phyloP scores from a whole-genome alignment of 2,888 invertebrate species.

The Hedychridium roseum region DNA sequence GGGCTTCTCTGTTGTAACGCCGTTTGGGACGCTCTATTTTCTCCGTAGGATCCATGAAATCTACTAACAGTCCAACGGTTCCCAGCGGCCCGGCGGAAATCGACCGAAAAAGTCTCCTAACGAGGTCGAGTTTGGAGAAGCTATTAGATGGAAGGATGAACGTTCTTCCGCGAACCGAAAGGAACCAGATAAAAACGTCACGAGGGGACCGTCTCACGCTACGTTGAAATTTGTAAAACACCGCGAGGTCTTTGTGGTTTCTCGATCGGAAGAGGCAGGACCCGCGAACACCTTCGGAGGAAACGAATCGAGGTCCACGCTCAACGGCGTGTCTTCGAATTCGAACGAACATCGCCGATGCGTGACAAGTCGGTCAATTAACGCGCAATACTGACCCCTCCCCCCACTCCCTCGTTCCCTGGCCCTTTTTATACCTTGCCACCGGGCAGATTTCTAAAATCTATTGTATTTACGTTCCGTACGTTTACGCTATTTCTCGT shows the following conservation, averaged over 20 bases:
- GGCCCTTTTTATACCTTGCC: conserved; percentile 14
- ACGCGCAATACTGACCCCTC: not conserved
- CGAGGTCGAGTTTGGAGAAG: conserved; percentile 19
- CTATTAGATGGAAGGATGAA: conserved; percentile 14
- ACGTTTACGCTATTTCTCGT: not conserved
- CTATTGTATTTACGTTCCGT: not conserved
- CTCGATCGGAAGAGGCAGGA: not conserved
- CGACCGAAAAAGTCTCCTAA: conserved; percentile 15
- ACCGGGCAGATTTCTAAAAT: conserved; percentile 14
- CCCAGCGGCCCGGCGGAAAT: not conserved
- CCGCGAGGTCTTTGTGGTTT: not conserved
- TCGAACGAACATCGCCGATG: conserved; percentile 28
- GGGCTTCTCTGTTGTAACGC: no score
- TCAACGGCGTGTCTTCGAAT: conserved; percentile 24
- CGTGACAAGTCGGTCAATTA: conserved; percentile 44
- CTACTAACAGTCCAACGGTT: conserved; percentile 1
- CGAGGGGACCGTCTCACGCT: conserved; percentile 19
- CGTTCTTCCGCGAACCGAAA: conserved; percentile 7
- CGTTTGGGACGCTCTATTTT: conserved; percentile 2
- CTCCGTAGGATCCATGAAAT: not conserved
- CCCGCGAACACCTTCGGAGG: no score
- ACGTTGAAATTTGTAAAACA: conserved; percentile 14
- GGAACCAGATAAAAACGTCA: conserved; percentile 11
- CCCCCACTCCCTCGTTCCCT: conserved; percentile 2
- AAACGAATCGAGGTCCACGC: no score